Evolutionary conservation across 2,797 vertebrate genomes (phyloP).

Genomic region (Peromyscus attwateri): DNA sequence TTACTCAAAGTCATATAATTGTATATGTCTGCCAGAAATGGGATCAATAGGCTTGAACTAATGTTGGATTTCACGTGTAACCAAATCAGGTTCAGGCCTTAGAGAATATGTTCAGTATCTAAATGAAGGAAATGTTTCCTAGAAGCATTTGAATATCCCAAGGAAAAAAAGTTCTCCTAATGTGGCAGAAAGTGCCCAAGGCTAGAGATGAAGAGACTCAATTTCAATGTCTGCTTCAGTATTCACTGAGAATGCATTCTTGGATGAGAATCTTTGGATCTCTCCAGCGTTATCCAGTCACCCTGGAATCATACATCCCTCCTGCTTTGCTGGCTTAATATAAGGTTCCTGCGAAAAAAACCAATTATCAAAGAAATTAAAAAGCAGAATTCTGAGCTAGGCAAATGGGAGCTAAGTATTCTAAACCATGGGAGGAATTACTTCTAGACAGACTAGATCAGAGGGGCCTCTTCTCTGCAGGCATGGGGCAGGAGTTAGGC

Average conservation of each 20-base stretch:
- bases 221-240: neutral
- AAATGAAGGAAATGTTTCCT: conserved; percentile 37
- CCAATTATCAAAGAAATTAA: conserved; percentile 33
- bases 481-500: neutral
- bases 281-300: neutral
- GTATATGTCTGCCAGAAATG: conserved; percentile 41
- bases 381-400: conserved; percentile 12
- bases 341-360: neutral
- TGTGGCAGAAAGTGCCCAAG: neutral
- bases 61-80: neutral
- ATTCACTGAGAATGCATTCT: neutral
- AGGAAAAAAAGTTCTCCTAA: neutral
- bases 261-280: neutral
- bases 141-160: neutral
- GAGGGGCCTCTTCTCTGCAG: neutral
- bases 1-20: conserved; percentile 13
- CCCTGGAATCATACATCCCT: neutral
- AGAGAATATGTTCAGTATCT: neutral
- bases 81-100: neutral
- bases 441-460: neutral
- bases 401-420: neutral
- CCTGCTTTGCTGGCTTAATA: conserved; percentile 9
- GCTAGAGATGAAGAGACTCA: neutral
- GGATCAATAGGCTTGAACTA: neutral
- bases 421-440: neutral